phyloP scores from a whole-genome alignment of 1,140 invertebrate species.

The Drosophila kanapiae region DNA sequence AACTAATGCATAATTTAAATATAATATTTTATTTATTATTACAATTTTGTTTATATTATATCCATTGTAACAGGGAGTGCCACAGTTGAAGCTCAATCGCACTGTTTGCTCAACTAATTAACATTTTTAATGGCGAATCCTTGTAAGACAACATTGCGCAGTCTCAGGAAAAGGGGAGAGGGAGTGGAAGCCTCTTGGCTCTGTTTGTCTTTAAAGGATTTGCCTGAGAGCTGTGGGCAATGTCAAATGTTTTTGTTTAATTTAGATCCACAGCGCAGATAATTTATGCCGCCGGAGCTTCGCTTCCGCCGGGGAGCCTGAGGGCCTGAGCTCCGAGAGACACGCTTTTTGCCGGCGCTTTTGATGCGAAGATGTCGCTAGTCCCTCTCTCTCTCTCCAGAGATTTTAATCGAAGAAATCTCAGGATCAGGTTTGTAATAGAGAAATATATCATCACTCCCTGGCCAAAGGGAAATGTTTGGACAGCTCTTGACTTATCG shows the following conservation, averaged over 20 bases:
- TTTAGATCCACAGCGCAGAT: constrained; percentile 71
- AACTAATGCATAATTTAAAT: neutral
- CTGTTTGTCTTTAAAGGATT: constrained; percentile 74
- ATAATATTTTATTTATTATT: neutral
- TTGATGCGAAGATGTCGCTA: constrained; percentile 64
- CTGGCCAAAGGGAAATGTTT: constrained; percentile 46
- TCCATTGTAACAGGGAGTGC: constrained; percentile 27
- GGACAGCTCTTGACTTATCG: constrained; percentile 55
- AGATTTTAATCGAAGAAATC: constrained; percentile 51
- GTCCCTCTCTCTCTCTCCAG: constrained; percentile 29
- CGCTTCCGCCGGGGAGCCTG: neutral
- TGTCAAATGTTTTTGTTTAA: constrained; percentile 83
- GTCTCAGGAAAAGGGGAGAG: constrained; percentile 22
- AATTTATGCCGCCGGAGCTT: constrained; percentile 69
- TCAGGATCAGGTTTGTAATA: constrained; percentile 60
- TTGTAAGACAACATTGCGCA: constrained; percentile 57
- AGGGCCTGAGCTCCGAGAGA: neutral
- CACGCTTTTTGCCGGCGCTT: constrained; percentile 61
- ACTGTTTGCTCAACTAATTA: constrained; percentile 78
- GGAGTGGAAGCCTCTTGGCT: constrained; percentile 19
- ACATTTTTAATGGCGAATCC: constrained; percentile 82
- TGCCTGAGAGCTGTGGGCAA: constrained; percentile 56
- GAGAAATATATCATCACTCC: constrained; percentile 74
- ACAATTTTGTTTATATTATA: neutral
- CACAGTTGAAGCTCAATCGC: constrained; percentile 51